These are phyloP conservation scores for Distichodus sexfasciatus DNA, from an alignment of 2,797 vertebrate species.

Conservation along the genomic window DNA sequence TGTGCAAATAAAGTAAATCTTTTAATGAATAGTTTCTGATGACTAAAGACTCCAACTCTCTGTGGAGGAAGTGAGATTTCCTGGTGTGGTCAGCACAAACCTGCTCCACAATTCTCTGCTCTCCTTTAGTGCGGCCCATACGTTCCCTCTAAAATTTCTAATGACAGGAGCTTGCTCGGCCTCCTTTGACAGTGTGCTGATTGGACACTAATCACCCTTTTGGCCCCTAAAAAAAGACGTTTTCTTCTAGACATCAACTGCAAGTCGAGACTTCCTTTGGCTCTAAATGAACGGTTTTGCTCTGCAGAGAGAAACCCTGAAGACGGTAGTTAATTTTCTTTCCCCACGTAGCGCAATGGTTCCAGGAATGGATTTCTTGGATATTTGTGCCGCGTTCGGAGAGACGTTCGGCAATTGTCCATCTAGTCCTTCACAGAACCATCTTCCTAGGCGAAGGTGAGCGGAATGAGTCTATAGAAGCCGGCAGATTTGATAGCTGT, in stretches of 20 bases:
- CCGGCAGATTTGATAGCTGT: constrained; percentile 41
- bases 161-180: constrained; percentile 68
- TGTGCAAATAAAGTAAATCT: too few species aligned
- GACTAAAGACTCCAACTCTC: constrained; percentile 58
- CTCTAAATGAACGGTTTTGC: too few species aligned
- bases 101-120: constrained; percentile 73
- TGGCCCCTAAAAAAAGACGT: constrained; percentile 46
- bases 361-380: constrained; percentile 11
- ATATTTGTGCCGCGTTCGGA: background rate
- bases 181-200: constrained; percentile 66
- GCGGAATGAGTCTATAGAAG: constrained; percentile 35
- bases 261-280: background rate
- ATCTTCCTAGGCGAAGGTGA: constrained; percentile 7
- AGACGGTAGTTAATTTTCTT: constrained; percentile 16
- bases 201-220: constrained; percentile 63
- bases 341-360: constrained; percentile 1
- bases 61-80: constrained; percentile 72
- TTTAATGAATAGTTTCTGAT: constrained; percentile 63
- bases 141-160: constrained; percentile 67
- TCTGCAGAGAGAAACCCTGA: too few species aligned
- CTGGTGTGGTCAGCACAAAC: constrained; percentile 74
- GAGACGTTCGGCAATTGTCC: constrained; percentile 4
- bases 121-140: constrained; percentile 66
- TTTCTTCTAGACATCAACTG: constrained; percentile 48
- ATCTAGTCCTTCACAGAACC: background rate